phyloP scores from a whole-genome alignment of 2,888 invertebrate species.

The Lycophotia porphyrea region DNA sequence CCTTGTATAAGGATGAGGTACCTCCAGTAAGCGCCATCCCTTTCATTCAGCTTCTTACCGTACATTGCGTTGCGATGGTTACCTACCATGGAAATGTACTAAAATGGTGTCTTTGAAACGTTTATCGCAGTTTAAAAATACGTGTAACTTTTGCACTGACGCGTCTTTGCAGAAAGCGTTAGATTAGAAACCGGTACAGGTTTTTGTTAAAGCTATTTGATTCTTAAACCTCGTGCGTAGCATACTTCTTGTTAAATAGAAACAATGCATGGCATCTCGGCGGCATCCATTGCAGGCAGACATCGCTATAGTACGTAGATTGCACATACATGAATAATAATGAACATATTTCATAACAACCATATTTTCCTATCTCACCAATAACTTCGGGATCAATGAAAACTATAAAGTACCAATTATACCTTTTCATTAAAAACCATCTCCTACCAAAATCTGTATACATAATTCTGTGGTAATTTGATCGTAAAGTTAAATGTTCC shows the following conservation, averaged over 20 bases:
- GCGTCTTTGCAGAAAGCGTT: not conserved
- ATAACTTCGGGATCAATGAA: not conserved
- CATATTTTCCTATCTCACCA: not conserved
- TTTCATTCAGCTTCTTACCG: not conserved
- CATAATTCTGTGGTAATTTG: slow-evolving; percentile 14
- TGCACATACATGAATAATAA: no score
- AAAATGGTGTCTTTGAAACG: not conserved
- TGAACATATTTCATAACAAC: not conserved
- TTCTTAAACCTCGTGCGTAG: not conserved
- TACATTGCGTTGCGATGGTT: not conserved
- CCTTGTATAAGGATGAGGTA: not conserved
- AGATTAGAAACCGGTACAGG: not conserved
- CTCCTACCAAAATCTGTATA: not conserved
- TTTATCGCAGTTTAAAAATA: not conserved
- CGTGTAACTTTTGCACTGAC: not conserved
- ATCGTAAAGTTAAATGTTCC: slow-evolving; percentile 18
- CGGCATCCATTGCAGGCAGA: not conserved
- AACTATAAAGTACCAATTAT: not conserved
- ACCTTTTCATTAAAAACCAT: not conserved
- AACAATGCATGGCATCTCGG: no score
- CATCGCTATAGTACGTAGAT: no score
- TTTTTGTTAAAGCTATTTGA: not conserved
- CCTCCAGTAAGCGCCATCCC: not conserved
- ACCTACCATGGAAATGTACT: not conserved
- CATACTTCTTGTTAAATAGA: not conserved